A percentile compares a stretch with the other conserved stretches of the same genome.
phyloP scores from a whole-genome alignment of 2,113 vertebrate species.

The Anarrhichthys ocellatus region DNA sequence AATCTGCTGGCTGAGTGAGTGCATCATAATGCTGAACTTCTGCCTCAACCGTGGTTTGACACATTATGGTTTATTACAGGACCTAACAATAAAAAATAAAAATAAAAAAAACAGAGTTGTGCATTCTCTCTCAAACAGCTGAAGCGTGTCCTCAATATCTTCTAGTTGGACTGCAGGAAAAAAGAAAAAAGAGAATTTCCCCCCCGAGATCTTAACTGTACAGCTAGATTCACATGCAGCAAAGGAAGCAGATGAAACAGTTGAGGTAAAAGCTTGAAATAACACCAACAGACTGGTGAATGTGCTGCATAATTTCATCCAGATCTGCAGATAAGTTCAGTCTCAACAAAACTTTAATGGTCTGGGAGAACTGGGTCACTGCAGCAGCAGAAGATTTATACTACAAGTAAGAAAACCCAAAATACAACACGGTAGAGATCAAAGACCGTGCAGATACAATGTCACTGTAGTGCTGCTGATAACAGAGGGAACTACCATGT shows the following conservation, averaged over 20 bases:
- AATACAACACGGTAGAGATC: neutral
- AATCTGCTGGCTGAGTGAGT: neutral
- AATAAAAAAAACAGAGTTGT: neutral
- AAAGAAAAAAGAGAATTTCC: neutral
- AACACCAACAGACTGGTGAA: neutral
- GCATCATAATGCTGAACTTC: neutral
- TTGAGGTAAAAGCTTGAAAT: neutral
- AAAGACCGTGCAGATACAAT: neutral
- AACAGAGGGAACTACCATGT: neutral
- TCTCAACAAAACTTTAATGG: constrained; percentile 23
- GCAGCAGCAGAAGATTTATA: constrained; percentile 32
- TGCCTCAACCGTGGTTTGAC: neutral
- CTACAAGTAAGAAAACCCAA: neutral
- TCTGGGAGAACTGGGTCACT: constrained; percentile 50
- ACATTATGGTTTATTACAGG: neutral
- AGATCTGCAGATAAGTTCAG: constrained; percentile 29
- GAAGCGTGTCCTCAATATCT: neutral
- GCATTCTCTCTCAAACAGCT: neutral
- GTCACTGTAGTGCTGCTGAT: neutral
- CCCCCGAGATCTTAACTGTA: neutral
- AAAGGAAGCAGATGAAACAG: neutral
- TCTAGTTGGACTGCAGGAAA: neutral
- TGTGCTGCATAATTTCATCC: constrained; percentile 13
- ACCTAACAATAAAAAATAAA: neutral
- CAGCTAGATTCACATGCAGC: neutral